Percentiles rank a stretch among this genome's conserved stretches.
Evolutionary conservation across 1,140 invertebrate genomes (phyloP).

Genomic region (Pseudachorutes palmiensis): DNA sequence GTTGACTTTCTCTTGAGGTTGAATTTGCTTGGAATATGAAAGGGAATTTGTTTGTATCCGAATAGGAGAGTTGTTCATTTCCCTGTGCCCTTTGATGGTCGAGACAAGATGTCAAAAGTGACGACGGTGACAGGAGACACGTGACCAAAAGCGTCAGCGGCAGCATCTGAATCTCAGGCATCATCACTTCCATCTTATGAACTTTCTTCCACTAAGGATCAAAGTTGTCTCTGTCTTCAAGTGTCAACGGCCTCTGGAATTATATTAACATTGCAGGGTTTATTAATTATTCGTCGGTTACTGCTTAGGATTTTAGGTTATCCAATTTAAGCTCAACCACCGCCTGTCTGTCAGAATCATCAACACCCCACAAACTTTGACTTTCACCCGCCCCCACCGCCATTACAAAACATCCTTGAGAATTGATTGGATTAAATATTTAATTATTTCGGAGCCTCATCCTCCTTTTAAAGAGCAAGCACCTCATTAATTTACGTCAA

Average conservation of each 20-base stretch:
- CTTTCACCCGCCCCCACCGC: too few relatives aligned
- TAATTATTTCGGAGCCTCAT: too few relatives aligned
- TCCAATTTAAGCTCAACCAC: neutral
- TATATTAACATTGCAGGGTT: neutral
- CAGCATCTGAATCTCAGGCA: neutral
- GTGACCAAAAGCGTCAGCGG: neutral
- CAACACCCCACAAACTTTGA: too few relatives aligned
- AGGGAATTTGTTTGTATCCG: neutral
- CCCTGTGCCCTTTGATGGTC: neutral
- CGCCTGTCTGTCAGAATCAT: too few relatives aligned
- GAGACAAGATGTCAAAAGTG: neutral
- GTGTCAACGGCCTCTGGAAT: too few relatives aligned
- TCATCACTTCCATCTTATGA: neutral
- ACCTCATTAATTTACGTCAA: too few relatives aligned
- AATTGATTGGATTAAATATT: too few relatives aligned
- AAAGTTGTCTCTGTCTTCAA: neutral
- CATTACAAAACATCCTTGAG: too few relatives aligned
- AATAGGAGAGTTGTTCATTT: neutral
- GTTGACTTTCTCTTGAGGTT: neutral
- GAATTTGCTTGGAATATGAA: neutral
- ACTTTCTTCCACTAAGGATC: neutral
- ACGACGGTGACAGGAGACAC: neutral
- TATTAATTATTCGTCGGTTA: neutral
- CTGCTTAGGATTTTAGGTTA: neutral
- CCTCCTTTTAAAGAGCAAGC: too few relatives aligned